Evolutionary conservation across 37 sponge, comb jelly and placozoan species (phyloP).

Genomic region (Petrosia ficiformis): DNA sequence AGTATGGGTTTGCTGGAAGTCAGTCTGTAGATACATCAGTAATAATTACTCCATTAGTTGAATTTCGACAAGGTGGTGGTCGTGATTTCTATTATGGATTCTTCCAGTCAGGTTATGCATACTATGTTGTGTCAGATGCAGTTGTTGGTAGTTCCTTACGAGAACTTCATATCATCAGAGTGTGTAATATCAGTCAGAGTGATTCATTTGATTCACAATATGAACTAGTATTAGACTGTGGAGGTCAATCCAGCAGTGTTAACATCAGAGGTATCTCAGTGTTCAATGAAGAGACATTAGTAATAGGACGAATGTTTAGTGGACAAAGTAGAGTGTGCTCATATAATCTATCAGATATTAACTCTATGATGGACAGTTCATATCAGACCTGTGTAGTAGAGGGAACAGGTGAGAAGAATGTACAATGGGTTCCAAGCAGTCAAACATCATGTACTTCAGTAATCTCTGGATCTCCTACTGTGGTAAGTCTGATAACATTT

Average conservation of each 20-base stretch:
- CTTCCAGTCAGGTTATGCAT: neutral
- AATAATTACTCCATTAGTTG: neutral
- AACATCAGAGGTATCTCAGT: neutral
- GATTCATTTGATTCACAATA: neutral
- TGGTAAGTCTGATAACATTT: too few relatives aligned
- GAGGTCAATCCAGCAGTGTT: neutral
- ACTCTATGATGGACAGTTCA: constrained; percentile 1
- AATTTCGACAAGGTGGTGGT: too few relatives aligned
- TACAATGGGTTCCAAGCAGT: too few relatives aligned
- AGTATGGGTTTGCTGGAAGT: constrained; percentile 4
- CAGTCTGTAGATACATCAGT: neutral
- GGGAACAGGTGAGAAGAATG: neutral
- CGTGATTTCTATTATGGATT: constrained; percentile 5
- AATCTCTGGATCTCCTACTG: too few relatives aligned
- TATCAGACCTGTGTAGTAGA: neutral
- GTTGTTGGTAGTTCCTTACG: neutral
- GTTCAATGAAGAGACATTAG: neutral
- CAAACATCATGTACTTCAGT: too few relatives aligned
- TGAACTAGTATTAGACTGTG: constrained; percentile 1
- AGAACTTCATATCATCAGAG: neutral
- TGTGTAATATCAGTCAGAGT: constrained; percentile 1
- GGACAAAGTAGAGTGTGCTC: constrained; percentile 2
- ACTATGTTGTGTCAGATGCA: constrained; percentile 3
- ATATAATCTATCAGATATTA: neutral
- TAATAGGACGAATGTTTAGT: neutral